Evolutionary conservation across 2,888 invertebrate species (phyloP).

Genomic region (Synergus japonicus): DNA sequence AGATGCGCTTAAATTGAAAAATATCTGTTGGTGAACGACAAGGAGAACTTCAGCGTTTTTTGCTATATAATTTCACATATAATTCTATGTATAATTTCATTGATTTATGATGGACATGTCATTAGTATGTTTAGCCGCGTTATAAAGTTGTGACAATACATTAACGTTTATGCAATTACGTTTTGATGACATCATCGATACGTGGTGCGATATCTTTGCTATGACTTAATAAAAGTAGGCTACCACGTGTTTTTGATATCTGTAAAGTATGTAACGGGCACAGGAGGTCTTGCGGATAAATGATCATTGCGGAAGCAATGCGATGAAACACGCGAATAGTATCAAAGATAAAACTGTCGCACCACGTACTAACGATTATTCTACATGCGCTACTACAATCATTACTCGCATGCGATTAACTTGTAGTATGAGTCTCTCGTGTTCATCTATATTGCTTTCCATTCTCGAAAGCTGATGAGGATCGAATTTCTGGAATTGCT

Average conservation of each 20-base stretch:
- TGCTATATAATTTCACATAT: too few species aligned
- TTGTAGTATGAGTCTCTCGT: neutral
- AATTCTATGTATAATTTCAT: neutral
- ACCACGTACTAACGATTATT: neutral
- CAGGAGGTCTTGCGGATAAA: neutral
- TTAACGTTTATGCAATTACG: constrained; percentile 12
- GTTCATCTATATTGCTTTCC: constrained; percentile 4
- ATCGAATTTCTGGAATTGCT: neutral
- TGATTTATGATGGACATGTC: neutral
- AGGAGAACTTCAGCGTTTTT: neutral
- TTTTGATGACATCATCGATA: neutral
- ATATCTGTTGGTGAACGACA: neutral
- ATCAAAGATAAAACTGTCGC: constrained; percentile 13
- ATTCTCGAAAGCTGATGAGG: neutral
- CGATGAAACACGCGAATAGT: constrained; percentile 2
- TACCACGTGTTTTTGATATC: constrained; percentile 20
- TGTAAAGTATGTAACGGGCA: constrained; percentile 17
- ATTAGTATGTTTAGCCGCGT: neutral
- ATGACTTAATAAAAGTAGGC: constrained; percentile 1
- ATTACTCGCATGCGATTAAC: constrained; percentile 12
- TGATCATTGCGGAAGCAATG: neutral
- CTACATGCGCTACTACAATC: constrained; percentile 11
- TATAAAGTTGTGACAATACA: neutral
- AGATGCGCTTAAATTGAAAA: neutral
- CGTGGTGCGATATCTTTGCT: neutral